Conservation (phyloP, 2,888 invertebrate genomes). For the Euplagia quadripunctaria region DNA sequence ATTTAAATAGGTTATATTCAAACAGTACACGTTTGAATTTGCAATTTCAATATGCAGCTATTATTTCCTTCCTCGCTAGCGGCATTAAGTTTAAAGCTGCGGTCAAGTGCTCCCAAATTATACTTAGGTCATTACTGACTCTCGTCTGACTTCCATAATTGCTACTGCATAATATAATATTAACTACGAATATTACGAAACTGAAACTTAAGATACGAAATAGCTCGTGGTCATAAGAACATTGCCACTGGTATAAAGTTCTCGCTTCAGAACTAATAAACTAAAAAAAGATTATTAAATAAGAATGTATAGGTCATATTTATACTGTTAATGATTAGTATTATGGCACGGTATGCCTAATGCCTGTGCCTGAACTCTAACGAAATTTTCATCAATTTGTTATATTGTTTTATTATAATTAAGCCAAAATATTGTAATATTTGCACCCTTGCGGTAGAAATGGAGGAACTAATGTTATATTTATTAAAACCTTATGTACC, state of each 20-base stretch:
- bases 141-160: neutral
- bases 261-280: neutral
- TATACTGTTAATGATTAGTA: too few species aligned
- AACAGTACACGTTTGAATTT: neutral
- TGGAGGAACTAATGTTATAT: too few species aligned
- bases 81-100: neutral
- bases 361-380: too few species aligned
- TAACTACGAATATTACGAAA: neutral
- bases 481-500: too few species aligned
- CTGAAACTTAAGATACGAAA: neutral
- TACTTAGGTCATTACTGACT: constrained; percentile 1
- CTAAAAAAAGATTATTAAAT: too few species aligned
- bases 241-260: neutral
- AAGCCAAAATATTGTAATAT: too few species aligned
- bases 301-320: too few species aligned
- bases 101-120: constrained; percentile 5
- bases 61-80: neutral
- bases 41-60: neutral
- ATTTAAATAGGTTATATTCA: neutral
- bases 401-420: too few species aligned
- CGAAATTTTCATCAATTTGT: too few species aligned
- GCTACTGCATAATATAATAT: neutral
- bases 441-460: too few species aligned
- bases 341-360: too few species aligned
- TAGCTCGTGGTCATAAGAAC: neutral